Conservation (phyloP, 2,797 vertebrate species). For the Molossus alvarezi region DNA sequence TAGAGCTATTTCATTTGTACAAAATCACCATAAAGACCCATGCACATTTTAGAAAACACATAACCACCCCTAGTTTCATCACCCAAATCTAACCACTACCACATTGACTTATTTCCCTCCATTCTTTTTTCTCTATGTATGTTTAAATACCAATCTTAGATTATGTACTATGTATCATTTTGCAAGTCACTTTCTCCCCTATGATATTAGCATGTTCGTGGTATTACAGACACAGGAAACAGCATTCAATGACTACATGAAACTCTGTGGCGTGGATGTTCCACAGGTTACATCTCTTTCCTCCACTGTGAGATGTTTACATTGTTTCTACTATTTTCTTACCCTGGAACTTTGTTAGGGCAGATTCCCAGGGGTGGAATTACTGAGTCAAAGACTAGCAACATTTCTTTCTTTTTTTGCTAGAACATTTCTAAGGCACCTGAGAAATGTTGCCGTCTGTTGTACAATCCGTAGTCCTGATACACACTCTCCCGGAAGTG, state of each 20-base stretch:
- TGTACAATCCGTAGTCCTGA: background rate
- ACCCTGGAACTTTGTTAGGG: background rate
- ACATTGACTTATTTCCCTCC: background rate
- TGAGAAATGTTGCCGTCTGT: background rate
- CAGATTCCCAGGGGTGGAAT: background rate
- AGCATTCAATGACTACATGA: background rate
- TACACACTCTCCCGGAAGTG: background rate
- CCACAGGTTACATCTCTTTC: background rate
- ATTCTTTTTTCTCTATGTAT: background rate
- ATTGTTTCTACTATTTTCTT: background rate
- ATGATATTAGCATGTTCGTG: background rate
- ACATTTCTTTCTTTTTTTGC: background rate
- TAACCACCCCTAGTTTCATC: background rate
- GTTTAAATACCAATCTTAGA: background rate
- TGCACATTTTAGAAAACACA: background rate
- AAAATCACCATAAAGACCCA: background rate
- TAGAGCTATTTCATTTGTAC: background rate
- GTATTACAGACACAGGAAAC: no score
- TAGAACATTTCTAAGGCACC: background rate
- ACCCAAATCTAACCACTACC: background rate
- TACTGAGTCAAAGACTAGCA: background rate
- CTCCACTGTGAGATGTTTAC: background rate
- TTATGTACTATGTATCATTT: constrained; percentile 14
- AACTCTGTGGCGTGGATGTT: background rate
- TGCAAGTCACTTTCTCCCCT: background rate